Evolutionary conservation across 2,888 invertebrate genomes (phyloP), one percentile per base, ranked within the genome.

Genomic region (Zaprionus obscuricornis): DNA sequence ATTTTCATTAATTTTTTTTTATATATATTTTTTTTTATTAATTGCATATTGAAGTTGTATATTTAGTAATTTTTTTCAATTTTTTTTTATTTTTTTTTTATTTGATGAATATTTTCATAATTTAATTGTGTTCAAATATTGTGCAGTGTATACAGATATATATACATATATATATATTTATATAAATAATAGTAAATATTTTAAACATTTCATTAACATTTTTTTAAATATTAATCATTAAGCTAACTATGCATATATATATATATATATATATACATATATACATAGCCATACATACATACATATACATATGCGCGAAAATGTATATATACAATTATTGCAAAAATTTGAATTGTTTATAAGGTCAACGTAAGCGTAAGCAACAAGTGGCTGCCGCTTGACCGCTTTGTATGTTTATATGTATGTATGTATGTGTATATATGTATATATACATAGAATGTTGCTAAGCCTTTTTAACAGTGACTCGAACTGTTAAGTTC

Each of bases 51-150:
- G n/a, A n/a, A n/a, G n/a, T n/a, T n/a, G n/a, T n/a, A n/a, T n/a
- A n/a, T n/a, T n/a, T n/a, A n/a, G n/a, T n/a, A 34, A 56, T 47
- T 50, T 36, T 39, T 17, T 11, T n/a, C n/a, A 62, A 64, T 49
- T 51, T 46, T 29, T 52, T n/a, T 37, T 36, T 20, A 37, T 18
- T 6, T 29, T 31, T 8, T 11, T 42, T 27, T 42, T 22, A 42
- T n/a, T n/a, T n/a, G n/a, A n/a, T n/a, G n/a, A n/a, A n/a, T n/a
- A 11, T 11, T n/a, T n/a, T n/a, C n/a, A n/a, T n/a, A n/a, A 34
- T 31, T 8, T 33, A 40, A 33, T 18, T 16, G 51, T 46, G 42
- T 47, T 8, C 45, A 58, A 49, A n/a, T n/a, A n/a, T n/a, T n/a
- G n/a, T n/a, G n/a, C n/a, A n/a, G n/a, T n/a, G n/a, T n/a, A n/a